A percentile compares a stretch with the other conserved stretches of the same genome.
phyloP scores from a whole-genome alignment of 2,113 vertebrate genomes.

The Clarias batrachus region DNA sequence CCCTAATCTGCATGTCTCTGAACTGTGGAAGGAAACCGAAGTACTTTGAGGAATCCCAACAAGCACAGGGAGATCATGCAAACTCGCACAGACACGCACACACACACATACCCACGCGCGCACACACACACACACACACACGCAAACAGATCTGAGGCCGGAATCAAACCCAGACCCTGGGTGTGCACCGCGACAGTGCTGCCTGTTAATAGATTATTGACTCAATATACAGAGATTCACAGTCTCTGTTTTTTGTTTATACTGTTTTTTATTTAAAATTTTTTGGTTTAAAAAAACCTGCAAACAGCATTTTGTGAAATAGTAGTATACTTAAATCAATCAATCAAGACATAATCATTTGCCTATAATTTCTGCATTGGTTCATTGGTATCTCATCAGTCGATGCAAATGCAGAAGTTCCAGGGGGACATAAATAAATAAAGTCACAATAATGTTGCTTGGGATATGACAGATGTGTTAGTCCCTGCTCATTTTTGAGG shows the following conservation, averaged over 20 bases:
- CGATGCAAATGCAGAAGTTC: background rate
- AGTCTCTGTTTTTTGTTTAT: background rate
- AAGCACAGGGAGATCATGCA: too few relatives aligned
- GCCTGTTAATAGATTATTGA: background rate
- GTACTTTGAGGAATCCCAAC: too few relatives aligned
- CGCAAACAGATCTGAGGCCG: too few relatives aligned
- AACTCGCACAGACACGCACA: too few relatives aligned
- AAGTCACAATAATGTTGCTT: background rate
- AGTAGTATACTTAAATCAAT: background rate
- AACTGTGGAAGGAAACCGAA: too few relatives aligned
- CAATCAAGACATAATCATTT: background rate
- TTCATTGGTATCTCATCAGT: background rate
- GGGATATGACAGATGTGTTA: constrained; percentile 11
- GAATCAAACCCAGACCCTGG: too few relatives aligned
- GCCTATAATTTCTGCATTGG: background rate
- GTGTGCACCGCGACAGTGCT: too few relatives aligned
- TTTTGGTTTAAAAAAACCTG: background rate
- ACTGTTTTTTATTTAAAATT: background rate
- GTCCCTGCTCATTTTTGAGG: constrained; percentile 23
- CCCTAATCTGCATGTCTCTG: too few relatives aligned
- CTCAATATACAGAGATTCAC: background rate
- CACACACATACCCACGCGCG: too few relatives aligned
- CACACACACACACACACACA: too few relatives aligned
- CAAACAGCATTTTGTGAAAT: background rate
- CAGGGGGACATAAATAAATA: background rate